These are phyloP conservation scores for Helicoverpa assulta DNA, from an alignment of 2,888 invertebrate genomes.

Conservation along the genomic window DNA sequence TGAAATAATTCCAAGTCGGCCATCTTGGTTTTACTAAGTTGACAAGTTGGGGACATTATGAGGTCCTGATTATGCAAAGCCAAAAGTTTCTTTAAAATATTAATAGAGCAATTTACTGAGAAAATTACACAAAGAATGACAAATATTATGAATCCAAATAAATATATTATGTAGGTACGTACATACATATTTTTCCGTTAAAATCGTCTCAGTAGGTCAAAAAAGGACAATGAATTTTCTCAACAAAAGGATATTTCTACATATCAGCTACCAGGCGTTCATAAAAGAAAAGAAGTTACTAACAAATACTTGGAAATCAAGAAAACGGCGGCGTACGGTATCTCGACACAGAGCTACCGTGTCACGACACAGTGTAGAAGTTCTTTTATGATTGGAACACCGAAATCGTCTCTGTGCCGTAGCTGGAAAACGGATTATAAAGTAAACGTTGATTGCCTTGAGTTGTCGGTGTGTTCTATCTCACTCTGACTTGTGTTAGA, in stretches of 20 bases:
- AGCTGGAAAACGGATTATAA: conserved; percentile 79
- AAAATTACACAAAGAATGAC: too few relatives aligned
- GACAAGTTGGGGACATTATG: conserved; percentile 34
- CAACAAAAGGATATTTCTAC: conserved; percentile 71
- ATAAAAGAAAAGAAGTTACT: conserved; percentile 78
- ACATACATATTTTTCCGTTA: neutral
- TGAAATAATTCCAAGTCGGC: neutral
- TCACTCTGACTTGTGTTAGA: conserved; percentile 59
- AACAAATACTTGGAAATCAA: conserved; percentile 81
- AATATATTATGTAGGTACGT: too few relatives aligned
- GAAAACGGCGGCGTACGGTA: conserved; percentile 73
- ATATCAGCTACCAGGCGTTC: conserved; percentile 75
- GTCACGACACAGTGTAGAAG: conserved; percentile 60
- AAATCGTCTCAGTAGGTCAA: conserved; percentile 17
- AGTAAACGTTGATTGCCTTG: conserved; percentile 89
- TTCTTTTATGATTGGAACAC: conserved; percentile 58
- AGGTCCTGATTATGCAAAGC: conserved; percentile 13
- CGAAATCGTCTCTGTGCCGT: conserved; percentile 67
- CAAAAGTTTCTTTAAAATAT: conserved; percentile 2
- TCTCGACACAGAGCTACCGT: conserved; percentile 52
- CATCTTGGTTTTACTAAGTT: conserved; percentile 35
- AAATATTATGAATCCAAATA: neutral
- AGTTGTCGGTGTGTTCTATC: conserved; percentile 72
- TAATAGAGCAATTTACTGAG: neutral
- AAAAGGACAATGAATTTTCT: conserved; percentile 64